phyloP scores from a whole-genome alignment of 2,797 vertebrate species.

The Sternarchorhynchus goeldii region DNA sequence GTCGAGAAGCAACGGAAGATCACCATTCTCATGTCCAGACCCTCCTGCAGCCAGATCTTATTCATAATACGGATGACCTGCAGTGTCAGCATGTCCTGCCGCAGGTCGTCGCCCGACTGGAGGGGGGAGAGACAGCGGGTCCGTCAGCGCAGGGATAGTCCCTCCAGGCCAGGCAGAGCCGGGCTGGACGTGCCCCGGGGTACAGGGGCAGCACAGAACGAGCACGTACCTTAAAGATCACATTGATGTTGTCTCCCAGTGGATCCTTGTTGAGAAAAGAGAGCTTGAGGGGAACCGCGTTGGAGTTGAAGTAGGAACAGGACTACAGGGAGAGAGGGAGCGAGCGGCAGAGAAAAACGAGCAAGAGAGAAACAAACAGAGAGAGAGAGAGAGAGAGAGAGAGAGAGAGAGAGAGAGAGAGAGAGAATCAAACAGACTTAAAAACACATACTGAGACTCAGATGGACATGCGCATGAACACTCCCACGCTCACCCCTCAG shows the following conservation, averaged over 20 bases:
- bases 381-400: slow-evolving; percentile 11
- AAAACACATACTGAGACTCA: not conserved
- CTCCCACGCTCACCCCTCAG: not conserved
- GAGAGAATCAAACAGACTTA: not conserved
- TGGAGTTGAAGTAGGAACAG: slow-evolving; percentile 97
- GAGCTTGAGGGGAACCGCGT: slow-evolving; percentile 92
- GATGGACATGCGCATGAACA: not conserved
- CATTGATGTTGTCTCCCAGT: slow-evolving; percentile 85
- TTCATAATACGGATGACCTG: slow-evolving; percentile 98
- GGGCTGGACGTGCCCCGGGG: not conserved
- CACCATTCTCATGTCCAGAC: slow-evolving; percentile 97
- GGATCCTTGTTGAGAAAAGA: slow-evolving; percentile 90
- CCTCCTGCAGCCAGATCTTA: slow-evolving; percentile 98
- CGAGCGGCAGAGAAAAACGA: not conserved
- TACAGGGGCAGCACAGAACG: not conserved
- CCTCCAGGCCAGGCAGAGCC: too few relatives aligned
- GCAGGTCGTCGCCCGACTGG: slow-evolving; percentile 92
- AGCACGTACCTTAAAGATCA: slow-evolving; percentile 90
- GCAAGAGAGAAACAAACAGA: not conserved
- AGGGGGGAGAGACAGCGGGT: not conserved
- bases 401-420: not conserved
- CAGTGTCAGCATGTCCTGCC: slow-evolving; percentile 96
- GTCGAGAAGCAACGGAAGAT: slow-evolving; percentile 96
- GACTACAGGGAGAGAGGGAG: slow-evolving; percentile 70
- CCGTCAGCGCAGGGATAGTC: not conserved